Base-by-base conservation (phyloP, 2,113 vertebrate species). In the Podarcis muralis region DNA sequence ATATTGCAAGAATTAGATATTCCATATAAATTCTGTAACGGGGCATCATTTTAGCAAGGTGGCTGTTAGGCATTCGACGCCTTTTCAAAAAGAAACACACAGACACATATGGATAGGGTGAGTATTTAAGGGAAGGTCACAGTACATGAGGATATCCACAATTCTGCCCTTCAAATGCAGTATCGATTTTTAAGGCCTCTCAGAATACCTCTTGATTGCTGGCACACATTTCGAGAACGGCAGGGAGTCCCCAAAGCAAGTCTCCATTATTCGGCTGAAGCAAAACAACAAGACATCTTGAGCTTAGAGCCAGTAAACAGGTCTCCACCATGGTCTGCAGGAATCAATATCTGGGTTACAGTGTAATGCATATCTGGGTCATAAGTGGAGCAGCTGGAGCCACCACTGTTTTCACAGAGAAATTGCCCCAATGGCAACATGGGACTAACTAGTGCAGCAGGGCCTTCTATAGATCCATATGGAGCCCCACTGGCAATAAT, bases 211-310 rank as follows among this genome's bases (percentile, higher is more conserved):
- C 74, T 77, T 88, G 87, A 88, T 84, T 88, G 72, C 40, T 20
- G 27, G 62, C 72, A 69, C 62, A 57, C 81, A 78, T 78, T 84
- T 84, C 81, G 59, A 27, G 65, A 84, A 78, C 87, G 77, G 62
- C 62, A 40, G 81, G 87, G 65, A 37, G 40, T 37, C 25, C 87
- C 87, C n/a, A 84, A 78, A 83, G 74, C 72, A 78, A 37, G 75
- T 78, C 43, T 84, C 81, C 87, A 84, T 88, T 88, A 78, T 84
- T 84, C 74, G 68, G 40, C 87, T 83, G 74, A 32, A 88, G 81
- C 74, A 88, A 88, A 53, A 78, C 74, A 65, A 53, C 53, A 22
- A 84, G 43, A 53, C n/a, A 37, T 69, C 65, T 78, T 77, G 65
- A 57, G 62, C 40, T 78, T 30, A 3, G 8, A 84, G 27, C 40